Conservation (phyloP, 2,797 vertebrate genomes). For the Syngnathus rostellatus region DNA sequence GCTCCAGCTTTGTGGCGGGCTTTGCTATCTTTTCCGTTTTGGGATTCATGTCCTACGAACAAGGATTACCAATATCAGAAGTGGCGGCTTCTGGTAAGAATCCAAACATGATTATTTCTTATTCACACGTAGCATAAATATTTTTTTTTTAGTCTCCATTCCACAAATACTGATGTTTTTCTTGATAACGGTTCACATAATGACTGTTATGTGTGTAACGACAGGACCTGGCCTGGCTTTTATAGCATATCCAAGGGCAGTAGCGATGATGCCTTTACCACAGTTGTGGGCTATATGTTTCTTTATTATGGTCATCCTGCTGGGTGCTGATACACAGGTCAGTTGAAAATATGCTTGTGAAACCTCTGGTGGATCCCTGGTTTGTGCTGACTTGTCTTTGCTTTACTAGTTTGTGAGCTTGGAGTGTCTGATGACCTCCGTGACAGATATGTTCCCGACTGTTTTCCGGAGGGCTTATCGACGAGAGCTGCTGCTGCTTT, state of each 20-base stretch:
- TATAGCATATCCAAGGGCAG: conserved; percentile 63
- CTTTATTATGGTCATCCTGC: conserved; percentile 65
- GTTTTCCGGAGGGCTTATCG: conserved; percentile 74
- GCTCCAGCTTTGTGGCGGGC: conserved; percentile 62
- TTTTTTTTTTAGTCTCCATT: no score
- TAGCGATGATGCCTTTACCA: conserved; percentile 66
- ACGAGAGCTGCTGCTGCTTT: conserved; percentile 78
- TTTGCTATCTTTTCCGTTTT: conserved; percentile 68
- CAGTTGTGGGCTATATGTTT: conserved; percentile 66
- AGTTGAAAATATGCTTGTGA: conserved; percentile 1
- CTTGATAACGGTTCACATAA: background rate
- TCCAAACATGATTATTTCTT: background rate
- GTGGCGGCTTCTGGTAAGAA: conserved; percentile 60
- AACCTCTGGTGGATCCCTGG: background rate
- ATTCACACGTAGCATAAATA: background rate
- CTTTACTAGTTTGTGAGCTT: conserved; percentile 79
- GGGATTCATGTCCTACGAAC: conserved; percentile 66
- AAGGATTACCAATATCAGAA: conserved; percentile 61
- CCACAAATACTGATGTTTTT: no score
- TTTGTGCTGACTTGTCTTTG: background rate
- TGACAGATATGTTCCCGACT: conserved; percentile 78
- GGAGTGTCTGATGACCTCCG: conserved; percentile 84
- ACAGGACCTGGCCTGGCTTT: conserved; percentile 65
- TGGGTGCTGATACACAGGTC: conserved; percentile 65
- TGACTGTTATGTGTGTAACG: background rate